Base-by-base conservation (phyloP, 1,140 invertebrate genomes). In the Cardiocondyla obscurior region DNA sequence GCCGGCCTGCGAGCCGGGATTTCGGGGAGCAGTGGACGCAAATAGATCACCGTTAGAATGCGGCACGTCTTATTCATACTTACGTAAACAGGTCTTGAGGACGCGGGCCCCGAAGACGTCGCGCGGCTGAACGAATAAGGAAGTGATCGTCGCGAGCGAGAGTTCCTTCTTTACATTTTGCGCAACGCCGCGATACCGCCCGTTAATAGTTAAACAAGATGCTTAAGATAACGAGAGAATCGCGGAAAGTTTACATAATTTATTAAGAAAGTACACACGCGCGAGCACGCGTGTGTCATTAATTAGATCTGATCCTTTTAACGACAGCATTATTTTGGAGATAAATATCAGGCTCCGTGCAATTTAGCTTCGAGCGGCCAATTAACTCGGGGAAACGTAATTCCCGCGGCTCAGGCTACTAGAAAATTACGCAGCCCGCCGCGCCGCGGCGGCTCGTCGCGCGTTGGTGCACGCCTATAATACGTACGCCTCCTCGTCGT, bases 1-100 rank as follows among this genome's bases (percentile, higher is more conserved):
- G 49, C 70, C 72, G 73, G 74, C 14, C 60, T n/a, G 74, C 83
- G 76, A 57, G 74, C 85, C 46, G 64, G 87, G 85, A 87, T 88
- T 76, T 85, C 87, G 70, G 19, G 62, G 85, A 87, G 83, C 86
- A 74, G 62, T 60, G 55, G 69, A 88, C 86, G 58, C 46, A 88
- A 88, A 88, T 88, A 88, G 87, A 88, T 85, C 86, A 85, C 44
- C 81, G 84, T 83, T 85, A 88, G 86, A 88, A 88, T 88, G 86
- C 86, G 86, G 73, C 83, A 57, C 64, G 86, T 85, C 86, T 85
- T 88, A 83, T 88, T 88, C 83, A 85, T 84, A 88, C 87, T 88
- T 88, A 88, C 86, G 86, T 88, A 88, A 88, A 88, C 87, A 79
- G 83, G 86, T 85, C 87, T 81, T 53, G 86, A 79, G 86, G 69